phyloP scores from a whole-genome alignment of 1,140 invertebrate genomes.

The Pogonognathellus flavescens region DNA sequence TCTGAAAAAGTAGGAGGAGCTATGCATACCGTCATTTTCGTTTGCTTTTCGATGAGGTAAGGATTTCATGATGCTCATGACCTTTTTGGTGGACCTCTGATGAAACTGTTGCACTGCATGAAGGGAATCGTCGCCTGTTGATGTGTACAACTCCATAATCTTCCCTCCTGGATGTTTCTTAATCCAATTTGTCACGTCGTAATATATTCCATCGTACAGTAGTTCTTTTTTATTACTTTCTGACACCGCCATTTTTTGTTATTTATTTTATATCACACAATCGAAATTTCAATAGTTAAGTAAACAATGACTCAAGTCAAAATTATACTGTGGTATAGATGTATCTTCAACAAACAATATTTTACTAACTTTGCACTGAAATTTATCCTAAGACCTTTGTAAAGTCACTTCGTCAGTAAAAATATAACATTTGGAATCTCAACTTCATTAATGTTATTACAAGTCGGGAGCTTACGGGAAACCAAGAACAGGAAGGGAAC shows the following conservation, averaged over 20 bases:
- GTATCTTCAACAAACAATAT: neutral
- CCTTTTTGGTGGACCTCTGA: conserved; percentile 60
- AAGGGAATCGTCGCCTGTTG: conserved; percentile 55
- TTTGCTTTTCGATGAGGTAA: neutral
- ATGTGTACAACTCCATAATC: conserved; percentile 53
- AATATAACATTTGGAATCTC: too few relatives aligned
- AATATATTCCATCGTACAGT: conserved; percentile 55
- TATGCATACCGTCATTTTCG: neutral
- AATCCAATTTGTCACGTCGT: conserved; percentile 57
- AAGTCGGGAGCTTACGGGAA: too few relatives aligned
- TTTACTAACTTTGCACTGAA: too few relatives aligned
- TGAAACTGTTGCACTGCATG: conserved; percentile 63
- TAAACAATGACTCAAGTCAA: neutral
- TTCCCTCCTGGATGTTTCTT: conserved; percentile 50
- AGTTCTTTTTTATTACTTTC: conserved; percentile 50
- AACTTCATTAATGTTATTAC: too few relatives aligned
- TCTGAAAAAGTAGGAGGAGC: neutral
- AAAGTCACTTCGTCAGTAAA: too few relatives aligned
- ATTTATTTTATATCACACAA: neutral
- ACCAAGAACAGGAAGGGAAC: too few relatives aligned
- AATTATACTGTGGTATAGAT: neutral
- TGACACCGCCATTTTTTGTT: too few relatives aligned
- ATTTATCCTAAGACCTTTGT: too few relatives aligned
- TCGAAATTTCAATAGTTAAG: neutral
- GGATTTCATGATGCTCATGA: conserved; percentile 20